Base-by-base conservation (phyloP, 2,113 vertebrate genomes). In the Aldabrachelys gigantea region DNA sequence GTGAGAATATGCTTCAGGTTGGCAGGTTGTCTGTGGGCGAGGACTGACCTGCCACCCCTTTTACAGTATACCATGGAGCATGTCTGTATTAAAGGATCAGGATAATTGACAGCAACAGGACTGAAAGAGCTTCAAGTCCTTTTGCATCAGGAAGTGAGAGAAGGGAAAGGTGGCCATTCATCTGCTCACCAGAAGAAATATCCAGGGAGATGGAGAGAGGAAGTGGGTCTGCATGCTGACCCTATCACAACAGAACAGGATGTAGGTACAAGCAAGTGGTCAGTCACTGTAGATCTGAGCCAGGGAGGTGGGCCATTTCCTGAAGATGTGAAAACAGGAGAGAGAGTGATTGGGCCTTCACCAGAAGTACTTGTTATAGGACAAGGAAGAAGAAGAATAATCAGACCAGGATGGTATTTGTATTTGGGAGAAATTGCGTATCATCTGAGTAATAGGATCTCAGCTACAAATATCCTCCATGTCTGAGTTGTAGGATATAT, bases 231-330 rank as follows among this genome's bases (percentile, higher is more conserved):
- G 31, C 31, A 35, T 65, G 62, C 31, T 65, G 62, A 65, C 62
- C 29, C 31, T n/a, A 31, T 89, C 12, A 4, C n/a, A 59, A 79
- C 89, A 44, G 90, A 91, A 90, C 14, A 29, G 83, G 22, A 11
- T 38, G 5, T 21, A 5, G 22, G 17, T 50, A 91, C 5, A 41
- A 79, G 24, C 29, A 80, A 57, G 62, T n/a, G 65, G 31, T 13
- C 59, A 35, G 25, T 86, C 35, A 53, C 53, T 53, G 57, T 93
- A 14, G 29, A 65, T 12, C 52, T 57, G 75, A 84, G 41, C 12
- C 12, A 76, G 52, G n/a, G 49, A 38, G 1, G 0, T 1, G 44
- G 47, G 41, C 17, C 0, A 0, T 62, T 84, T 72, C 38, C 79
- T 57, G 75, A 81, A 90, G 80, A 83, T 79, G 1, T 38, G 52